A percentile compares a stretch with the other conserved stretches of the same genome.
phyloP scores from a whole-genome alignment of 2,113 vertebrate species.

The Ornithorhynchus anatinus region DNA sequence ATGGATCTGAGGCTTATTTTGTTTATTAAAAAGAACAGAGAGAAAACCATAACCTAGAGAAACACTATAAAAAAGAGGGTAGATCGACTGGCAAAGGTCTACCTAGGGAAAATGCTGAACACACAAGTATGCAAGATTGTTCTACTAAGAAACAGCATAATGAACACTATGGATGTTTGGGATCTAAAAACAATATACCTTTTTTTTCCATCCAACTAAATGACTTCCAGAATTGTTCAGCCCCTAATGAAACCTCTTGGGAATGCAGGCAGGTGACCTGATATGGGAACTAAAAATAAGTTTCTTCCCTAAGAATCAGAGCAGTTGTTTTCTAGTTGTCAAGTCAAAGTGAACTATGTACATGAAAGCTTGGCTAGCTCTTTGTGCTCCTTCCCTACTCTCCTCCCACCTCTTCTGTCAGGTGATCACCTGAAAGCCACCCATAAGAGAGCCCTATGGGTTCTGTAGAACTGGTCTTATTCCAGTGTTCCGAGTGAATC shows the following conservation, averaged over 20 bases:
- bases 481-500: neutral
- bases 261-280: neutral
- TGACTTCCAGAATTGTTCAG: conserved; percentile 8
- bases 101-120: conserved; percentile 3
- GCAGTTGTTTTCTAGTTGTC: neutral
- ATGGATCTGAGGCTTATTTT: too few species aligned
- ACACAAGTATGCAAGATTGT: neutral
- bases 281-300: neutral
- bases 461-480: neutral
- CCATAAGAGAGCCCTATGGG: neutral
- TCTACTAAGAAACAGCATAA: neutral
- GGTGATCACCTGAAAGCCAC: neutral
- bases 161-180: conserved; percentile 4
- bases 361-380: neutral
- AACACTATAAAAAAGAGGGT: neutral
- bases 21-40: neutral
- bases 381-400: neutral
- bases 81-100: neutral
- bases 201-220: conserved; percentile 10
- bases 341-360: neutral
- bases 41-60: neutral
- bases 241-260: conserved; percentile 24
- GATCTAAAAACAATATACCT: conserved; percentile 2
- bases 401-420: neutral
- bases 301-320: conserved; percentile 1